Conservation (phyloP, 2,797 vertebrate genomes). For the Falco berigora region DNA sequence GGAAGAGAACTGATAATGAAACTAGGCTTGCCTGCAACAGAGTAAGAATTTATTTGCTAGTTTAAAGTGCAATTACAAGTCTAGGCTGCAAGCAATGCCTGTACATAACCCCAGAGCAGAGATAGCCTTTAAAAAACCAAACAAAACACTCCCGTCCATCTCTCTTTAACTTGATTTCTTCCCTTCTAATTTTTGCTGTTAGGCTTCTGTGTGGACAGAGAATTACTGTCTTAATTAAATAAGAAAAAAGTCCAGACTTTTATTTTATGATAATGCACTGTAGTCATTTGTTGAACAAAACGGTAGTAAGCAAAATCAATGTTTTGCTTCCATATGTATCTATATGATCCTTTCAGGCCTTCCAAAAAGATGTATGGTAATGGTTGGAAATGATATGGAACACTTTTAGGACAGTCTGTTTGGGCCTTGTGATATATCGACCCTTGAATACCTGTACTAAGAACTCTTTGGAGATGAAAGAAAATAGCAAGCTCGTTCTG, state of each 20-base stretch:
- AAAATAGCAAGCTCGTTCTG: slow-evolving; percentile 13
- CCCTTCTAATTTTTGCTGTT: background rate
- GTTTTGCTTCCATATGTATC: background rate
- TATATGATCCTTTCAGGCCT: background rate
- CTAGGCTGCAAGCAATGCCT: background rate
- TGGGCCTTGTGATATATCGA: background rate
- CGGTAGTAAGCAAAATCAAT: background rate
- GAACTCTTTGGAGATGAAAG: slow-evolving; percentile 24
- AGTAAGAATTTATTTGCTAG: background rate
- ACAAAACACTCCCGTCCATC: no score
- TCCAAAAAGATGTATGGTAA: background rate
- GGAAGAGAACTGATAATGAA: background rate
- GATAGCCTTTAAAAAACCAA: background rate
- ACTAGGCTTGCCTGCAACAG: background rate
- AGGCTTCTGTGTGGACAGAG: background rate
- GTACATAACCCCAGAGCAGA: background rate
- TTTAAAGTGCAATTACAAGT: background rate
- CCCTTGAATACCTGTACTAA: slow-evolving; percentile 14
- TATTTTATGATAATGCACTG: background rate
- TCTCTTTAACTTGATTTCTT: background rate
- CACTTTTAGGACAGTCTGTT: background rate
- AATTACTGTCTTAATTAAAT: background rate
- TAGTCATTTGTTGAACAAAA: background rate
- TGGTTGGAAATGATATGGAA: background rate
- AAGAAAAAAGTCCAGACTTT: background rate